These are phyloP conservation scores for Columba guinea DNA, from an alignment of 2,797 vertebrate species.

Conservation along the genomic window DNA sequence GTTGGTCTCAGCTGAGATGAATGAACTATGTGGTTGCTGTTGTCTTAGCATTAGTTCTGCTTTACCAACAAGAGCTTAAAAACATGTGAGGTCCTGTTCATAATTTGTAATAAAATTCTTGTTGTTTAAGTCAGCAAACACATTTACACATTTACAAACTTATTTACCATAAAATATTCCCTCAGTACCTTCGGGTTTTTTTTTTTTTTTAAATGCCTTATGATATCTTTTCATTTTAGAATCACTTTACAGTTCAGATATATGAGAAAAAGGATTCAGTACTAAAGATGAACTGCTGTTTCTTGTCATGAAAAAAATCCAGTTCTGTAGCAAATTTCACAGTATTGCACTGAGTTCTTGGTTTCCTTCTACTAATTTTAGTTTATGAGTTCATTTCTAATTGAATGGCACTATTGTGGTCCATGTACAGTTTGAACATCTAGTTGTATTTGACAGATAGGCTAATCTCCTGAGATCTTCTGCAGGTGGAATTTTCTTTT, in stretches of 20 bases:
- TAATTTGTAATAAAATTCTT: background rate
- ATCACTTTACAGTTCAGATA: background rate
- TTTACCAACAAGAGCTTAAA: background rate
- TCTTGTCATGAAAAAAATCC: background rate
- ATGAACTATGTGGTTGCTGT: background rate
- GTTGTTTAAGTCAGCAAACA: background rate
- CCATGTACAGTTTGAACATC: background rate
- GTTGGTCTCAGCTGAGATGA: background rate
- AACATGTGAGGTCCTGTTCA: background rate
- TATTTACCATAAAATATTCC: background rate
- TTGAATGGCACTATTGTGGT: background rate
- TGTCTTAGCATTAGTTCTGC: background rate
- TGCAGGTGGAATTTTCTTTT: background rate
- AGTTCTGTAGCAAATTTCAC: background rate
- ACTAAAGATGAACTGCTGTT: background rate
- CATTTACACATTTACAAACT: background rate
- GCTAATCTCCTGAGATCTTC: background rate
- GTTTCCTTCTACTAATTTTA: background rate
- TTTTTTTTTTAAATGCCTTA: background rate
- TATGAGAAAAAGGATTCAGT: background rate
- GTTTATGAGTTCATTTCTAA: background rate
- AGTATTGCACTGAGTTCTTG: background rate
- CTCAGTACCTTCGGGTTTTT: background rate
- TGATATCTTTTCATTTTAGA: background rate
- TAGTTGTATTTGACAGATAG: background rate